Conservation (phyloP, 2,797 vertebrate genomes). For the Hemitrygon akajei region DNA sequence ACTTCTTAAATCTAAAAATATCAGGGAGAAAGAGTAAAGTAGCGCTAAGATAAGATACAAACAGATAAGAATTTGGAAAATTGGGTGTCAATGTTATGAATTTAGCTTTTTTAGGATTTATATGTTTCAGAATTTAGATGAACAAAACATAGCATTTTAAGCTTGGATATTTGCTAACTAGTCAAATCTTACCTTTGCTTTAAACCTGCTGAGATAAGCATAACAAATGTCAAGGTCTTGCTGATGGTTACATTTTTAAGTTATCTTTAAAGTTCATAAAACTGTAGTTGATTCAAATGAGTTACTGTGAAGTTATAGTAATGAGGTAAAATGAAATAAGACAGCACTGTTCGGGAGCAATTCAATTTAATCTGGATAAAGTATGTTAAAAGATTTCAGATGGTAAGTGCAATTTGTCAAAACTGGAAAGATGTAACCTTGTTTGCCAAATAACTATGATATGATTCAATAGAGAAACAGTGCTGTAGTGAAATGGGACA, state of each 20-base stretch:
- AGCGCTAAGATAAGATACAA: background rate
- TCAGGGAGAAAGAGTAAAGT: background rate
- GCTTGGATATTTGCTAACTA: background rate
- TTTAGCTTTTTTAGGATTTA: background rate
- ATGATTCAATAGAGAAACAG: background rate
- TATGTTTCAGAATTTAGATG: background rate
- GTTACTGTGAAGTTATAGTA: background rate
- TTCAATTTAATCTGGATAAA: constrained; percentile 1
- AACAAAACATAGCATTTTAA: background rate
- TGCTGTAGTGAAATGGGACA: background rate
- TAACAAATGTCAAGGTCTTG: background rate
- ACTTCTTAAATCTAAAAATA: background rate
- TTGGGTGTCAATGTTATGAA: background rate
- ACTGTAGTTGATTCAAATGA: background rate
- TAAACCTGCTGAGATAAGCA: background rate
- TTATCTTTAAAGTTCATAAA: background rate
- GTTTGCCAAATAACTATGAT: constrained; percentile 14
- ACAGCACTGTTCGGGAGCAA: background rate
- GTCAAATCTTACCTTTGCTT: background rate
- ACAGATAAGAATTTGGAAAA: background rate
- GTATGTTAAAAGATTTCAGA: background rate
- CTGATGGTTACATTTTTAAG: background rate
- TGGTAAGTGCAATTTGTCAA: constrained; percentile 19
- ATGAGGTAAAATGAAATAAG: constrained; percentile 18
- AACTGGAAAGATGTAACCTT: constrained; percentile 29